Evolutionary conservation across 2,888 invertebrate species (phyloP), one percentile per base, ranked within the genome.

Genomic region (Drosophila sordidula): DNA sequence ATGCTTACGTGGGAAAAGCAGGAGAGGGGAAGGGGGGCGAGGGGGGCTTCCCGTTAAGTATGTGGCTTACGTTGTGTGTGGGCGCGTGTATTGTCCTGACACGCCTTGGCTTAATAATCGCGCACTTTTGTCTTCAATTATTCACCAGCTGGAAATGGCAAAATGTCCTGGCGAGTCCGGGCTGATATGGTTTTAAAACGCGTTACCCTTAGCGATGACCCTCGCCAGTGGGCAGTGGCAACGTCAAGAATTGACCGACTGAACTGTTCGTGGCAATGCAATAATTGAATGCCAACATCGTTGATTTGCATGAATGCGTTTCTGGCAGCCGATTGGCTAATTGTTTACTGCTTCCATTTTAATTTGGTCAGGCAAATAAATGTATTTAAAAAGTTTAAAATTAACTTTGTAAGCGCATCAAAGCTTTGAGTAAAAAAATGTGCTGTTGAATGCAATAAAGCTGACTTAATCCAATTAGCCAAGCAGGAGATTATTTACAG

Each of bases 141-240:
- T 75, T 76, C 45, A 75, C 29, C 32, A 44, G 42, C 58, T 64
- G 59, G 41, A 75, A 75, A 76, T 63, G 77, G 68, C 58, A 63
- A 59, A 67, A 25, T 44, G 34, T 62, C 29, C 56, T 54, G 52
- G 18, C 55, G 65, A 34, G 32, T 42, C 25, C 55, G 42, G 32
- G 29, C 38, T 47, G 75, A 56, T 66, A 18, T 63, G 66, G 54
- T 32, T 49, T 25, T 34, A 3, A 41, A 58, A 32, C 49, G 14
- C n/a, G 73, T 72, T 59, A 42, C 57, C 63, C 29, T 2, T 61
- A 16, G 39, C 18, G 42, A 61, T 70, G 56, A 14, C 42, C 52
- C 14, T 6, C 36, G 26, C 4, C 39, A 26, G 6, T 26, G 8
- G 26, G 8, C 26, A 26, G 8, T 36, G 42, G 0, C 36, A 26